These are phyloP conservation scores for Nomada goodeniana DNA, from an alignment of 2,888 invertebrate species.

Conservation along the genomic window DNA sequence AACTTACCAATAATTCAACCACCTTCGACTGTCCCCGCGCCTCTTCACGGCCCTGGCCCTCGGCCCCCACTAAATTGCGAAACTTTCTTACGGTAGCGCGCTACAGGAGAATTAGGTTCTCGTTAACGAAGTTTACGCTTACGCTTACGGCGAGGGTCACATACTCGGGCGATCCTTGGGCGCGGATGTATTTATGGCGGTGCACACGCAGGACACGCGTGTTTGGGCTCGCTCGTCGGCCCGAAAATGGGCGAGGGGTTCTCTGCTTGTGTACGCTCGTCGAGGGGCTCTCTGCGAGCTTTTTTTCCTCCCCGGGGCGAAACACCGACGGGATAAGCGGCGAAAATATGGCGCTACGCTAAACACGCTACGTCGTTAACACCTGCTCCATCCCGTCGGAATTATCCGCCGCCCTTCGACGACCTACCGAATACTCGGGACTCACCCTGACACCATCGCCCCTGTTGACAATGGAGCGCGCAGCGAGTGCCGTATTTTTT, in stretches of 20 bases:
- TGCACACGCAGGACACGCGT: slow-evolving; percentile 71
- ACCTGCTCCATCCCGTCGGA: slow-evolving; percentile 78
- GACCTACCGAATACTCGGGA: slow-evolving; percentile 23
- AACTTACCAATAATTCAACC: slow-evolving; percentile 64
- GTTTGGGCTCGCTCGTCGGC: slow-evolving; percentile 31
- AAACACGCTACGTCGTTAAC: slow-evolving; percentile 77
- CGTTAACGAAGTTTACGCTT: slow-evolving; percentile 79
- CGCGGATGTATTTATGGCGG: slow-evolving; percentile 72
- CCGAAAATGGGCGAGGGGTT: slow-evolving; percentile 49
- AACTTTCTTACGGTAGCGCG: slow-evolving; percentile 70
- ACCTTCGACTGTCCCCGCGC: slow-evolving; percentile 32
- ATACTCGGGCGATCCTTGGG: slow-evolving; percentile 49
- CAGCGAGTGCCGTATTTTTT: slow-evolving; percentile 26
- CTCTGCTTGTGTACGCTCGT: slow-evolving; percentile 14
- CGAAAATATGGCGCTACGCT: slow-evolving; percentile 70
- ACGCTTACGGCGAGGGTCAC: slow-evolving; percentile 52
- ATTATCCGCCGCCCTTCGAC: slow-evolving; percentile 68
- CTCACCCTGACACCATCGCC: slow-evolving; percentile 32
- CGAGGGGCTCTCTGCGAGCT: slow-evolving; percentile 32
- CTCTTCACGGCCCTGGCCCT: background rate
- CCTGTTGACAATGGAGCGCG: slow-evolving; percentile 58
- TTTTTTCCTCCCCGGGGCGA: slow-evolving; percentile 47
- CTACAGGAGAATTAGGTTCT: slow-evolving; percentile 78
- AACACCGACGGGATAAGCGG: slow-evolving; percentile 67
- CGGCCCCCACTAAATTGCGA: slow-evolving; percentile 68